Evolutionary conservation across 2,797 vertebrate species (phyloP), one percentile per base, ranked within the genome.

Genomic region (Staurois parvus): DNA sequence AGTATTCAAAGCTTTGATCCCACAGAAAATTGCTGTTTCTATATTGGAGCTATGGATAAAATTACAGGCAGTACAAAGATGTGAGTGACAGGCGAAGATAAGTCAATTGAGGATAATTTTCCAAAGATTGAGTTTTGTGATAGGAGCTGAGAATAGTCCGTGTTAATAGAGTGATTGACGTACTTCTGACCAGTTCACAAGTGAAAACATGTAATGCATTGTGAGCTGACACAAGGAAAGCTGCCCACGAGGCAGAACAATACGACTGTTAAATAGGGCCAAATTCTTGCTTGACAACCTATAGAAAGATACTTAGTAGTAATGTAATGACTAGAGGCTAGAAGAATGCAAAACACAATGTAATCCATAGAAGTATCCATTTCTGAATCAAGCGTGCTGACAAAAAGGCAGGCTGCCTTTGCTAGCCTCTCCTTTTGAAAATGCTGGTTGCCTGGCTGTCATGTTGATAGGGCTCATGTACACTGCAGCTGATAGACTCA

Each of bases 81-180:
- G 62, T 79, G 66, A 79, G 26, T 79, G 77, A 79, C 76, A 26
- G 7, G 76, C 59, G 32, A 17, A 69, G 29, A 68, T 32, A 24
- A 79, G 64, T 68, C 76, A 79, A 67, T 67, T 67, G 64, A 68
- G 64, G 64, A 79, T 79, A 68, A 79, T 79, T 79, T 68, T 32
- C 19, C 1, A 26, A 66, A 48, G 77, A 79, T 69, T 79, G 34
- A 45, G 24, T 68, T 79, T 32, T 48, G 64, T 79, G 66, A 79
- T 79, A 79, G 52, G 42, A 28, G 37, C 0, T 69, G 26, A 79
- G 68, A 34, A 32, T 24, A 48, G 64, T 79, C 40, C 48, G 4
- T 24, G 28, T 10, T 19, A 52, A 45, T 21, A 15, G 17, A 29
- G 26, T 79, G 77, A 79, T 12, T 21, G 66, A 79, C 64, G 5